These are phyloP conservation scores for Heliconius cydno DNA, from an alignment of 2,888 invertebrate species.

Conservation along the genomic window DNA sequence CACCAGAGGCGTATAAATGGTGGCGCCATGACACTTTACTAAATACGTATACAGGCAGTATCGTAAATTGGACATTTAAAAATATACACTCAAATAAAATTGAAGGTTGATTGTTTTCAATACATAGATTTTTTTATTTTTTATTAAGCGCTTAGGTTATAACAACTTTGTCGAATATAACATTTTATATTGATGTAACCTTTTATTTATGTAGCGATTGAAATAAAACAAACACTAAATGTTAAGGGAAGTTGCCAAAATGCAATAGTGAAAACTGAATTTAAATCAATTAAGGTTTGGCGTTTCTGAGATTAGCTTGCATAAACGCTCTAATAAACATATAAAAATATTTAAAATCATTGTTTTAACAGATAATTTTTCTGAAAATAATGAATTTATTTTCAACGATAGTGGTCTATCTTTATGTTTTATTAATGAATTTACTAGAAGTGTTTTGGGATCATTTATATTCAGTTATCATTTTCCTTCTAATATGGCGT, in stretches of 20 bases:
- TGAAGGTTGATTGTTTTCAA: background rate
- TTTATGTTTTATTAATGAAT: background rate
- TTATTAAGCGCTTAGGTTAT: too few relatives aligned
- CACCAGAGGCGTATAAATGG: conserved; percentile 12
- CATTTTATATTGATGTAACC: too few relatives aligned
- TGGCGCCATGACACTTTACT: background rate
- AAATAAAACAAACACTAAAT: too few relatives aligned
- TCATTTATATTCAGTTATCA: background rate
- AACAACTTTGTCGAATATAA: too few relatives aligned
- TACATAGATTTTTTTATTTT: background rate
- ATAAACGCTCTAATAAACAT: too few relatives aligned
- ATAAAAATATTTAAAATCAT: too few relatives aligned
- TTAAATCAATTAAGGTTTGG: too few relatives aligned
- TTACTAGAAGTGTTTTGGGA: background rate
- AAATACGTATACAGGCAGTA: conserved; percentile 9
- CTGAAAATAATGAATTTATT: background rate
- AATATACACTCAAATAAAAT: background rate
- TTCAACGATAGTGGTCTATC: background rate
- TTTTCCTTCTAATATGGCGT: background rate
- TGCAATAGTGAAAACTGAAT: too few relatives aligned
- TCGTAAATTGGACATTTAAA: background rate
- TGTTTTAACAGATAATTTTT: too few relatives aligned
- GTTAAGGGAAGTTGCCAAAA: too few relatives aligned
- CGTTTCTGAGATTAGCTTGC: too few relatives aligned
- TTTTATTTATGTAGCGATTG: too few relatives aligned